Percentiles rank a stretch among this genome's conserved stretches.
These are phyloP conservation scores for Urocynchramus pylzowi DNA, from an alignment of 2,113 vertebrate species.

Conservation along the genomic window DNA sequence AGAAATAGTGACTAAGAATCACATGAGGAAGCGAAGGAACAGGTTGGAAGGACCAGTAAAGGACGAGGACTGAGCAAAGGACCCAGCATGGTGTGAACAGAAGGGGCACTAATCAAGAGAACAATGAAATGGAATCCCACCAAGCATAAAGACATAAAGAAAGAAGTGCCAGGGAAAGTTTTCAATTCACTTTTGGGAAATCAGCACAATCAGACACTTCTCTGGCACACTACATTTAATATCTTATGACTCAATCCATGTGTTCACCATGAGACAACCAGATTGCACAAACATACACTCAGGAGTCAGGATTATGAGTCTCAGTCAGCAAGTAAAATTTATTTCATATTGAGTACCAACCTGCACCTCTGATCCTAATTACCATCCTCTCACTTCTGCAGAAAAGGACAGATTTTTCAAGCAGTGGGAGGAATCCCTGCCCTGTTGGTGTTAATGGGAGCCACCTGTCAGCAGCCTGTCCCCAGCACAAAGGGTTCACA, in stretches of 20 bases:
- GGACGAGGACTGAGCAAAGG: neutral
- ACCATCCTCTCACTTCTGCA: neutral
- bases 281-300: neutral
- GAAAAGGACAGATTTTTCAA: neutral
- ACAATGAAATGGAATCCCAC: neutral
- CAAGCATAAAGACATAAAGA: neutral
- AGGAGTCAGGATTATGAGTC: neutral
- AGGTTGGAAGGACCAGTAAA: neutral
- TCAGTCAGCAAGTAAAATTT: neutral
- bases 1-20: neutral
- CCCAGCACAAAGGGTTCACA: neutral
- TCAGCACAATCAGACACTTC: neutral
- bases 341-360: neutral
- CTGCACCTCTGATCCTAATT: neutral
- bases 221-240: neutral
- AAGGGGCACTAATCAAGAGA: neutral
- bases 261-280: neutral
- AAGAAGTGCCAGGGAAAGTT: neutral
- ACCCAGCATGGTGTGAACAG: neutral
- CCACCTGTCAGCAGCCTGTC: neutral
- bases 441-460: neutral
- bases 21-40: neutral
- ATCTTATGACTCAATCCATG: rapidly evolving
- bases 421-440: neutral
- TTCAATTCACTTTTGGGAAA: neutral